phyloP scores from a whole-genome alignment of 2,888 invertebrate species.

The Caenorhabditis doughertyi region DNA sequence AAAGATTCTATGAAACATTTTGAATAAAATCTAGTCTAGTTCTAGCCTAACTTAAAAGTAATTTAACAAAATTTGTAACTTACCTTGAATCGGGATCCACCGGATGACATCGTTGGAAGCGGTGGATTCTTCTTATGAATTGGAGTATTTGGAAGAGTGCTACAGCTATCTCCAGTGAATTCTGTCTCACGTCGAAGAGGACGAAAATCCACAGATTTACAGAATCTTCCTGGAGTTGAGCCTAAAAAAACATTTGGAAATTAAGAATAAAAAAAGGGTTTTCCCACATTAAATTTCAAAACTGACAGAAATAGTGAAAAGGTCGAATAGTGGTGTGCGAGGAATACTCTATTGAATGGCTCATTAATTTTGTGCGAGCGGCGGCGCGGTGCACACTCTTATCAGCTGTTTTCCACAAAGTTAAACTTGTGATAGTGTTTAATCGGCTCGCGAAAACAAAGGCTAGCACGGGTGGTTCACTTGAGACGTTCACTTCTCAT shows the following conservation, averaged over 20 bases:
- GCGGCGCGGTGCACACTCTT: slow-evolving; percentile 34
- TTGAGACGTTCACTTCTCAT: slow-evolving; percentile 21
- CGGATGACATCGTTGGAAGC: slow-evolving; percentile 46
- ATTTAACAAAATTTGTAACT: neutral
- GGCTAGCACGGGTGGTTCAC: slow-evolving; percentile 18
- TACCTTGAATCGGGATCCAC: slow-evolving; percentile 64
- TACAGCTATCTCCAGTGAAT: slow-evolving; percentile 16
- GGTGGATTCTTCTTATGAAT: slow-evolving; percentile 53
- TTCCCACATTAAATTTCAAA: neutral
- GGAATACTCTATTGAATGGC: slow-evolving; percentile 48
- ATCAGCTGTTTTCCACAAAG: slow-evolving; percentile 67
- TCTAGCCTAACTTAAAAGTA: slow-evolving; percentile 7
- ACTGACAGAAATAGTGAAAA: slow-evolving; percentile 11
- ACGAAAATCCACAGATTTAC: slow-evolving; percentile 62
- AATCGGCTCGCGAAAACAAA: slow-evolving; percentile 58
- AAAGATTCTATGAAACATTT: neutral
- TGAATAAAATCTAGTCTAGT: slow-evolving; percentile 17
- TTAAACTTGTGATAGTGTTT: slow-evolving; percentile 63
- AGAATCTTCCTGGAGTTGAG: slow-evolving; percentile 44
- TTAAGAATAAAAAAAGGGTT: neutral
- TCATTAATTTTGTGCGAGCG: slow-evolving; percentile 64
- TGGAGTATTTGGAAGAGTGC: slow-evolving; percentile 44
- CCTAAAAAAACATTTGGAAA: slow-evolving; percentile 9
- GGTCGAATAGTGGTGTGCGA: slow-evolving; percentile 9
- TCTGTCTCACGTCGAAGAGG: slow-evolving; percentile 33